A percentile compares a stretch with the other conserved stretches of the same genome.
Conservation (phyloP, 1,140 invertebrate genomes). For the Heliconius nattereri region DNA sequence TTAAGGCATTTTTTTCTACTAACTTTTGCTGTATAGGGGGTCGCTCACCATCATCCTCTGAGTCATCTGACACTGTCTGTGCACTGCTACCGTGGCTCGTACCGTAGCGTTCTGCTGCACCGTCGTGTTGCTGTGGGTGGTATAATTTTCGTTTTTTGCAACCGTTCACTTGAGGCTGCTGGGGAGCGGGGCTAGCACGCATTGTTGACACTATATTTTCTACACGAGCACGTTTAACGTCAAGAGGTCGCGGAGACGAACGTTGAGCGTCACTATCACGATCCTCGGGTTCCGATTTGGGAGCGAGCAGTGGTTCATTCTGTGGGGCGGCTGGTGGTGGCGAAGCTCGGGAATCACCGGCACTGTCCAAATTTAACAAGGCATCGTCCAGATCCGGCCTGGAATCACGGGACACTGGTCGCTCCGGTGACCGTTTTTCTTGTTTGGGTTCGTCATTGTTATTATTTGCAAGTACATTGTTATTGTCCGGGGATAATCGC, state of each 20-base stretch:
- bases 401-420: conserved; percentile 83
- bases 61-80: conserved; percentile 84
- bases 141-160: conserved; percentile 98
- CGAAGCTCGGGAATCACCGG: conserved; percentile 86
- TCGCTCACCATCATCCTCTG: conserved; percentile 88
- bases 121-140: conserved; percentile 96
- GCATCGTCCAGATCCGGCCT: conserved; percentile 82
- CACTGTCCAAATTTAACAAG: conserved; percentile 83
- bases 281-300: conserved; percentile 86
- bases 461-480: conserved; percentile 81
- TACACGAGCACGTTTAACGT: conserved; percentile 94
- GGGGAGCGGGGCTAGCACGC: conserved; percentile 90
- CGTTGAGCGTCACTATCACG: conserved; percentile 82
- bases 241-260: conserved; percentile 82
- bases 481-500: conserved; percentile 83
- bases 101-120: conserved; percentile 84
- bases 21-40: conserved; percentile 90
- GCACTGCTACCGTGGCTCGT: conserved; percentile 78
- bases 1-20: conserved; percentile 91
- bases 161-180: conserved; percentile 89
- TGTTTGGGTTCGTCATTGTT: conserved; percentile 84
- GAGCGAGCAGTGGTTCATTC: conserved; percentile 82
- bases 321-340: conserved; percentile 85
- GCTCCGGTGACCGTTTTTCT: conserved; percentile 82
- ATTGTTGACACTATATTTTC: conserved; percentile 97